Base-by-base conservation (phyloP, 1,140 invertebrate species). In the Aphelenchoides avenae region DNA sequence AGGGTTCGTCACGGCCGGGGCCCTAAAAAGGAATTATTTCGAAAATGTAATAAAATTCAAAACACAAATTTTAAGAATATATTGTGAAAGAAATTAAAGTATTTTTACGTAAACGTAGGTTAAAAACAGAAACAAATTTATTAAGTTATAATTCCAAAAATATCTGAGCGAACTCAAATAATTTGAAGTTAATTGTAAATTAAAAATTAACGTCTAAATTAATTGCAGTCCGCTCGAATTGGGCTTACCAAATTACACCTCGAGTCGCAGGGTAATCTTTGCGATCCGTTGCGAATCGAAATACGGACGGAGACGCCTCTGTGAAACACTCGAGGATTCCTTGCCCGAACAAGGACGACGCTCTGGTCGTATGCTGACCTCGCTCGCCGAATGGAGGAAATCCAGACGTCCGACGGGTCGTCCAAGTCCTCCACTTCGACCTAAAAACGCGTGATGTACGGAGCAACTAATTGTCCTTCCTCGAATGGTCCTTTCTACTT, bases 291-390 rank as follows among this genome's bases (percentile, higher is more conserved):
- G 15, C 68, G 43, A 34, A 74, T 47, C 20, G 59, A 58, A 34
- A 74, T 51, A 44, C 59, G 46, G n/a, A 74, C 70, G 39, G 42
- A 39, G 6, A 68, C 70, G 13, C 66, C 71, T 27, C 54, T 42
- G 18, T 40, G 39, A 11, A 61, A 46, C n/a, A 53, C 40, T 30
- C 57, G 36, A 11, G 74, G 74, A 57, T 76, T 75, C 18, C 68
- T 53, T 13, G 71, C 71, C 18, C 73, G 50, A 3, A 75, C 62
- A 37, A 75, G 75, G 2, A 77, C 50, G 34, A 76, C 61, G 34
- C 55, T 68, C 30, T 73, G 67, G 39, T 75, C 72, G 41, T 73
- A 76, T 37, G 69, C 41, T 27, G 73, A 75, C 18, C 69, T 61
- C 9, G 73, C 67, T 29, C 69, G 43, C 33, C 65, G 56, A 11